Evolutionary conservation across 2,888 invertebrate species (phyloP).

Genomic region (Phanerotoma sp.): DNA sequence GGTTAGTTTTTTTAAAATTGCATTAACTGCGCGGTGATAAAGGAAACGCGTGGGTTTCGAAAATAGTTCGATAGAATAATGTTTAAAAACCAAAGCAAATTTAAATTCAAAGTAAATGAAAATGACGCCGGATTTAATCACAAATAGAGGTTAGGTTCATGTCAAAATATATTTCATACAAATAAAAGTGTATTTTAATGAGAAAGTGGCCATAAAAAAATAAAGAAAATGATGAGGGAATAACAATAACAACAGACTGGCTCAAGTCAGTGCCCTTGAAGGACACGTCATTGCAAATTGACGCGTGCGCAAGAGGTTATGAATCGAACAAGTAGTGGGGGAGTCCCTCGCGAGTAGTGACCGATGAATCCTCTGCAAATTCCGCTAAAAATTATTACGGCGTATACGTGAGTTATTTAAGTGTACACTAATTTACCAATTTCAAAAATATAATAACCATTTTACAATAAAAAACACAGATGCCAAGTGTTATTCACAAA

Average conservation of each 20-base stretch:
- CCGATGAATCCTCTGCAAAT: slow-evolving; percentile 40
- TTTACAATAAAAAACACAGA: not conserved
- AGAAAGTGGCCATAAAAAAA: not conserved
- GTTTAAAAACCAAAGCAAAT: too few species aligned
- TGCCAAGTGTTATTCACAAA: not conserved
- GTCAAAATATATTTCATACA: not conserved
- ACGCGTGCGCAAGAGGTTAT: slow-evolving; percentile 45
- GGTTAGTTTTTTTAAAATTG: too few species aligned
- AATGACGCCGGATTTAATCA: too few species aligned
- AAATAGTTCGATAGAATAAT: too few species aligned
- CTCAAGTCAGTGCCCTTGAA: slow-evolving; percentile 9
- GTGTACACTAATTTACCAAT: slow-evolving; percentile 9
- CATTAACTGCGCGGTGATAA: too few species aligned
- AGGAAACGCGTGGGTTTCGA: too few species aligned
- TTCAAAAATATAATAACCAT: not conserved
- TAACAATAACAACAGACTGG: slow-evolving; percentile 20
- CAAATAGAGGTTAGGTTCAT: too few species aligned
- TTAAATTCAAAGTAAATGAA: too few species aligned
- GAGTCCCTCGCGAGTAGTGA: slow-evolving; percentile 43
- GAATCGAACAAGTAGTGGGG: slow-evolving; percentile 50
- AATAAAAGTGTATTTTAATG: not conserved
- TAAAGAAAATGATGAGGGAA: slow-evolving; percentile 26
- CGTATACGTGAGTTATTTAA: slow-evolving; percentile 17
- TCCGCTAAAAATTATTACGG: slow-evolving; percentile 33
- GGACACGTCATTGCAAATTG: slow-evolving; percentile 27